A percentile compares a stretch with the other conserved stretches of the same genome.
Conservation (phyloP, 2,113 vertebrate species). For the Brachypteracias leptosomus region DNA sequence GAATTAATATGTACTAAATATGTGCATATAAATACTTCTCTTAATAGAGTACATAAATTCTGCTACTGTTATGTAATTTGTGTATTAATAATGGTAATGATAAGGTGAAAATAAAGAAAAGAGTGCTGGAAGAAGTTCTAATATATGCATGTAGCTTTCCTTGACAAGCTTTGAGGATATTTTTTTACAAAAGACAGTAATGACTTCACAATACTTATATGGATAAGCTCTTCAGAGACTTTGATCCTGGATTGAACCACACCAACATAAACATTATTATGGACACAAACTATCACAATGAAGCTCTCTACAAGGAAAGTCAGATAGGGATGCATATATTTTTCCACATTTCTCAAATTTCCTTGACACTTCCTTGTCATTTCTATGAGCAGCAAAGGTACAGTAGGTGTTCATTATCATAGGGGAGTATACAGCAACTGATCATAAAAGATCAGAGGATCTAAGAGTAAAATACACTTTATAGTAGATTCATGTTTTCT, state of each 20-base stretch:
- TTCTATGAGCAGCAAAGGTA: neutral
- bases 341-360: neutral
- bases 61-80: neutral
- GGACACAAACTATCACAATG: neutral
- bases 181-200: neutral
- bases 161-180: neutral
- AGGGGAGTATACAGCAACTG: neutral
- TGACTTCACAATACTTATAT: neutral
- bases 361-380: neutral
- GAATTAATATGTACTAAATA: neutral
- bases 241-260: neutral
- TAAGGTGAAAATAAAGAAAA: neutral
- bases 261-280: neutral
- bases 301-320: neutral
- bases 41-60: neutral
- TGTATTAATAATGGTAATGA: neutral
- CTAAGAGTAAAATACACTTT: neutral
- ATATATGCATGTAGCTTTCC: neutral
- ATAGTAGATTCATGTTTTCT: neutral
- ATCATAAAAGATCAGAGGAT: neutral
- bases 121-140: neutral
- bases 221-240: neutral
- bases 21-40: neutral
- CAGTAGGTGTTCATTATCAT: neutral
- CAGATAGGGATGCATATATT: neutral